Base-by-base conservation (phyloP, 2,113 vertebrate genomes). In the Platycercus adscitus region DNA sequence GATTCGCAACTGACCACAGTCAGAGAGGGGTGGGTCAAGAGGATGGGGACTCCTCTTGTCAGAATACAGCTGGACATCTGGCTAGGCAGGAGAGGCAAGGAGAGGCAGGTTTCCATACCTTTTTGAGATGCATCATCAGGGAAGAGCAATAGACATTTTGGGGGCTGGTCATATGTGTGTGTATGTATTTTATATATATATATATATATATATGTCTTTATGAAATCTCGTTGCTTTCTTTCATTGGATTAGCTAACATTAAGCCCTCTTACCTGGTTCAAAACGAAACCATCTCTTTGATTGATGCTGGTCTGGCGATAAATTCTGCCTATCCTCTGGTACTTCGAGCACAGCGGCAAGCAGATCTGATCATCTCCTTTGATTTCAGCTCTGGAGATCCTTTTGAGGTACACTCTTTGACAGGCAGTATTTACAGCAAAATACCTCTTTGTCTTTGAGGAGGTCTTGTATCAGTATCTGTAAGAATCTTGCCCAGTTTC, bases 331-430 rank as follows among this genome's bases (percentile, higher is more conserved):
- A 96, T 55, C 95, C 97, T 10, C 86, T 97, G 20, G 64, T 95
- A 31, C 86, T 98, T 49, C 72, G 39, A 47, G 88, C 90, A 4
- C 20, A 82, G 23, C 73, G 95, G 23, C 23, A 86, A 10, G 44
- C 92, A 29, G 93, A 98, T 35, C 88, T 98, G 82, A 96, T 97
- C 43, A 71, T 98, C 25, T 98, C 98, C 17, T 97, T 98, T 65
- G 97, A 98, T 80, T 98, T 96, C 82, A 98, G 96, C 35, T 61
- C 61, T 41, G 95, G 91, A 28, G 94, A 98, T 77, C 96, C 97
- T 58, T 97, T 98, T 39, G 26, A 78, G 97, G 98, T 98, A 96
- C 12, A 37, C 41, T 56, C 35, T 68, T 46, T 29, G 35, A 43
- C 37, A 52, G 25, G 16, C 63, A 29, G 9, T 35, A 44, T 66